A percentile compares a stretch with the other conserved stretches of the same genome.
Conservation (phyloP, 1,140 invertebrate genomes). For the Venturia canescens region DNA sequence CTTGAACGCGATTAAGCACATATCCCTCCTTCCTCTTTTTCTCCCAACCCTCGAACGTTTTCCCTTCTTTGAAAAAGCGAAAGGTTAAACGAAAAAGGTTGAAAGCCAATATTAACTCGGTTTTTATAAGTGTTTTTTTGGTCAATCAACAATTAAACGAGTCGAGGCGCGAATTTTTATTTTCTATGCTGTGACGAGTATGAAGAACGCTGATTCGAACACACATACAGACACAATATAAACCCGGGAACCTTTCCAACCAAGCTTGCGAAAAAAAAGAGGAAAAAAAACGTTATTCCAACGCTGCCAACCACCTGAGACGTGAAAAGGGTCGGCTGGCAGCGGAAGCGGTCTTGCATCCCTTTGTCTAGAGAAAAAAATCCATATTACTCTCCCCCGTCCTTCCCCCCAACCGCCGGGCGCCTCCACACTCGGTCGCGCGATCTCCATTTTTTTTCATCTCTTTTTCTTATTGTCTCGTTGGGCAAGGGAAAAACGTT, state of each 20-base stretch:
- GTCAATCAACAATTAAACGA: too few species aligned
- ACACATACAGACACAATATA: background rate
- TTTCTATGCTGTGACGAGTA: background rate
- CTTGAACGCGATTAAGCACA: constrained; percentile 53
- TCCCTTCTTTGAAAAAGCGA: constrained; percentile 14
- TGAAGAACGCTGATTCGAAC: background rate
- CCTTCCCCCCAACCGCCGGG: background rate
- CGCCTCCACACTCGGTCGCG: constrained; percentile 1
- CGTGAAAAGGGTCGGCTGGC: constrained; percentile 31
- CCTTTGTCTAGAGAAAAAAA: constrained; percentile 24
- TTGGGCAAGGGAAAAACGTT: constrained; percentile 45
- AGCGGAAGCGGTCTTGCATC: constrained; percentile 29
- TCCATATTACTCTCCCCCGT: constrained; percentile 20
- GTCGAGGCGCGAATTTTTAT: background rate
- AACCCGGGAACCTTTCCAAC: background rate
- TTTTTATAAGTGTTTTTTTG: too few species aligned
- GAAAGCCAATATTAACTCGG: background rate
- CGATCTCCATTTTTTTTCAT: background rate
- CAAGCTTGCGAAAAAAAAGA: background rate
- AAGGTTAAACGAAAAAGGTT: background rate
- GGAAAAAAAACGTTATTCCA: background rate
- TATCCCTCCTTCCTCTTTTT: constrained; percentile 50
- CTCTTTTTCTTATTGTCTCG: constrained; percentile 50
- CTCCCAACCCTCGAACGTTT: background rate
- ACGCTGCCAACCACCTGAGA: constrained; percentile 26